These are phyloP conservation scores for Salarias fasciatus DNA, from an alignment of 2,797 vertebrate genomes.

Conservation along the genomic window DNA sequence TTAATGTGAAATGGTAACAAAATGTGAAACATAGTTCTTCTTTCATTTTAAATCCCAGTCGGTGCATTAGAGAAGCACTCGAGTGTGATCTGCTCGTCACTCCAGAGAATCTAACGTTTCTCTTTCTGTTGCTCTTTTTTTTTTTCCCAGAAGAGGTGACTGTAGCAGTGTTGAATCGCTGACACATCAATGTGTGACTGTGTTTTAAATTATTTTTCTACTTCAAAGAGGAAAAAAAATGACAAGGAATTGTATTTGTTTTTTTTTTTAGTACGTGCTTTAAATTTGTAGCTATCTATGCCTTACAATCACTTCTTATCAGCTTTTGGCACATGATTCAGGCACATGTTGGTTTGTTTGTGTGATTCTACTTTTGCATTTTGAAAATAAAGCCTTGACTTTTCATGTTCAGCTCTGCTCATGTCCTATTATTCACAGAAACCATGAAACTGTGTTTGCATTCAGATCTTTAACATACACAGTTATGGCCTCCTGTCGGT, in stretches of 20 bases:
- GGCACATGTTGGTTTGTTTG: constrained; percentile 11
- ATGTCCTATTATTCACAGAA: no score
- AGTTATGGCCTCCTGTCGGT: background rate
- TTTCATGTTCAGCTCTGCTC: constrained; percentile 22
- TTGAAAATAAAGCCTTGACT: constrained; percentile 71
- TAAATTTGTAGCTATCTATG: constrained; percentile 23
- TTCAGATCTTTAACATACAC: no score
- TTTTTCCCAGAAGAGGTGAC: constrained; percentile 15
- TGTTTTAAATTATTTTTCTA: constrained; percentile 64
- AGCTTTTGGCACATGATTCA: constrained; percentile 26
- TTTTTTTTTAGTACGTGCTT: constrained; percentile 47
- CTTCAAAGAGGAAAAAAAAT: constrained; percentile 25
- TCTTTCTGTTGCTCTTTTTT: constrained; percentile 20
- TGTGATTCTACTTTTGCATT: constrained; percentile 43
- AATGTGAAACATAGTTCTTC: constrained; percentile 64
- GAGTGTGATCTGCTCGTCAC: constrained; percentile 46
- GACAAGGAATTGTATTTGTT: constrained; percentile 60
- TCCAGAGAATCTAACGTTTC: constrained; percentile 29
- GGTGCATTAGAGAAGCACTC: constrained; percentile 29
- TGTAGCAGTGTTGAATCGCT: constrained; percentile 30
- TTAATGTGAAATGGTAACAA: constrained; percentile 72
- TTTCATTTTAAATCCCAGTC: constrained; percentile 4
- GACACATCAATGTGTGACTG: constrained; percentile 29
- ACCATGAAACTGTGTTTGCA: no score
- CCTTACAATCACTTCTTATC: constrained; percentile 42